Evolutionary conservation across 1,140 invertebrate genomes (phyloP), one percentile per base, ranked within the genome.

Genomic region (Drosophila bocki): DNA sequence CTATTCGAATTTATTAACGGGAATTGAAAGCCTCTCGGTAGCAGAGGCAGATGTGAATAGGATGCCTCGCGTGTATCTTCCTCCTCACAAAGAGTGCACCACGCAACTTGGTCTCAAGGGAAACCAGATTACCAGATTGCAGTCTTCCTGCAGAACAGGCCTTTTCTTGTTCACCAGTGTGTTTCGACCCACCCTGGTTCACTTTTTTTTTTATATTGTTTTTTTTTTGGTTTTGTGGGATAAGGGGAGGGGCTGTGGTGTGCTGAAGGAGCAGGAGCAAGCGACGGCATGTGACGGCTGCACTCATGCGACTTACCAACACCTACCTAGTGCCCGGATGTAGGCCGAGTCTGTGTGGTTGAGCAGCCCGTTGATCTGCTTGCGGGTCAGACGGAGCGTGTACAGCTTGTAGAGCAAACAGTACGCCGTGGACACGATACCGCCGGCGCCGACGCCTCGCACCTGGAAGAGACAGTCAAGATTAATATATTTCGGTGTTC

Each of bases 331-430:
- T 65, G 97, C 98, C 93, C 99, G 94, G 86, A 99, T 99, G 93
- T 99, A 99, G 41, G 98, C 98, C 12, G 99, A 99, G 94, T 99
- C 99, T 60, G 95, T 95, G 93, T 99, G 99, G 88, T 97, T 98
- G 76, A 99, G 96, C 45, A 99, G 95, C 51, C 98, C 98, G 93
- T 98, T 98, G 51, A 99, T 94, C 94, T 99, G 99, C 93, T 99
- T 99, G 53, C 99, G 95, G 11, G 99, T 99, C 67, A 99, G 94
- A 83, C 97, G 97, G 80, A 99, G 93, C 7, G 99, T 99, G 93
- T 99, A 99, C 64, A 99, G 94, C 94, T 99, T 99, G 93, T 99
- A 99, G 9, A 99, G 95, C n/a, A 99, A 94, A 78, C 92, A 93
- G 57, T 91, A 93, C 3, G 99, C 98, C 75, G 99, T 99, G 7